Conservation (phyloP, 2,797 vertebrate genomes). For the Syngnathus acus region DNA sequence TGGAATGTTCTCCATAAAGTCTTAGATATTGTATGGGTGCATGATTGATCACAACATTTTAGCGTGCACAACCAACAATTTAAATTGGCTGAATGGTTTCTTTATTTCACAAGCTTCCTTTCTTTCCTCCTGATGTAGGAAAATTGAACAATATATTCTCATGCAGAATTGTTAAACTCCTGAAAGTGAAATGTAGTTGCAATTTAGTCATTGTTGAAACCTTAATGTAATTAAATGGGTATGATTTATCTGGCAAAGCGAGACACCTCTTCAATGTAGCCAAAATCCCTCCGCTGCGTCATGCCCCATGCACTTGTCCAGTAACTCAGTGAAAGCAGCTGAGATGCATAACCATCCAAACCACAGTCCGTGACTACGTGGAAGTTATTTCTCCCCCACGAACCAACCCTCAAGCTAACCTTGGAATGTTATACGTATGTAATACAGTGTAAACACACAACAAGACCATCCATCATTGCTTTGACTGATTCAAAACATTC, state of each 20-base stretch:
- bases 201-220: slow-evolving; percentile 1
- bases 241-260: slow-evolving; percentile 1
- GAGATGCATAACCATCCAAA: slow-evolving; percentile 32
- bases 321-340: slow-evolving; percentile 24
- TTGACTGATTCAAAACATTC: slow-evolving; percentile 34
- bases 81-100: neutral
- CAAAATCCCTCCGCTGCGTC: neutral
- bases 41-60: neutral
- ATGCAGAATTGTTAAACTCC: neutral
- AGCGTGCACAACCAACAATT: neutral
- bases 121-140: neutral
- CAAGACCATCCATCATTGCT: slow-evolving; percentile 30
- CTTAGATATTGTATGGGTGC: neutral
- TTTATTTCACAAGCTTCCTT: neutral
- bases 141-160: neutral
- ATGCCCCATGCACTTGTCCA: slow-evolving; percentile 1
- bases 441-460: slow-evolving; percentile 39
- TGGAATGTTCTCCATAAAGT: neutral
- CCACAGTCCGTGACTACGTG: slow-evolving; percentile 36
- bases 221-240: neutral
- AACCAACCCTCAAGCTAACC: slow-evolving; percentile 34
- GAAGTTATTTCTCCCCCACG: slow-evolving; percentile 37
- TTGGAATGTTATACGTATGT: slow-evolving; percentile 32
- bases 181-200: neutral
- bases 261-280: slow-evolving; percentile 14